Base-by-base conservation (phyloP, 53 echinoderm and acorn worm species). In the Paracentrotus lividus region DNA sequence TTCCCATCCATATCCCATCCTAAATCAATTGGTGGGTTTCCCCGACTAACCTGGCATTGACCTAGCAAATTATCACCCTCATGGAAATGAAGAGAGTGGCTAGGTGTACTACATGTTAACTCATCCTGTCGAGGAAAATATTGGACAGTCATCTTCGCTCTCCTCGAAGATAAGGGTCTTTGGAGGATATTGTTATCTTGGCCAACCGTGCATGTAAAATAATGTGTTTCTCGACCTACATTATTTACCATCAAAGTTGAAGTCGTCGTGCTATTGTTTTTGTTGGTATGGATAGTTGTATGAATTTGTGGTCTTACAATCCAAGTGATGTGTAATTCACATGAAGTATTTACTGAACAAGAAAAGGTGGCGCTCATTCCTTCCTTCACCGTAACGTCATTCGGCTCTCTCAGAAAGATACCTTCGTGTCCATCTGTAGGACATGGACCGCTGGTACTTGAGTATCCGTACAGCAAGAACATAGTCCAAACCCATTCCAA, bases 51-150 rank as follows among this genome's bases (percentile, higher is more conserved):
- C 18, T 72, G 36, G 40, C 72, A 40, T 36, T 40, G 18, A 14
- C 72, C 72, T 0, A 38, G 72, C 36, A 40, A 38, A 20, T 38
- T 8, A 72, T 72, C 72, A 21, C 36, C 40, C 36, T 68, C 68
- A 12, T 33, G 13, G 0, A 68, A 10, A 13, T 15, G 33, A 0
- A 36, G 34, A 68, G 68, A 68, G 36, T 18, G 12, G 68, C 36
- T 68, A 10, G 36, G 36, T 15, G 68, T 68, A 36, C n/a, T n/a
- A n/a, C 68, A 68, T 33, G 34, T 68, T 3, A 34, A 14, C 36
- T 68, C 68, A 68, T 68, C 68, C 68, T 68, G 34, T 68, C 68
- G 33, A 0, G 68, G 68, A 68, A 68, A 68, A 68, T 68, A 68
- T 0, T 34, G 9, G 15, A 68, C 68, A 36, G 40, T 40, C 72